Conservation (phyloP, 1,140 invertebrate species). For the Drosophila paulistorum region DNA sequence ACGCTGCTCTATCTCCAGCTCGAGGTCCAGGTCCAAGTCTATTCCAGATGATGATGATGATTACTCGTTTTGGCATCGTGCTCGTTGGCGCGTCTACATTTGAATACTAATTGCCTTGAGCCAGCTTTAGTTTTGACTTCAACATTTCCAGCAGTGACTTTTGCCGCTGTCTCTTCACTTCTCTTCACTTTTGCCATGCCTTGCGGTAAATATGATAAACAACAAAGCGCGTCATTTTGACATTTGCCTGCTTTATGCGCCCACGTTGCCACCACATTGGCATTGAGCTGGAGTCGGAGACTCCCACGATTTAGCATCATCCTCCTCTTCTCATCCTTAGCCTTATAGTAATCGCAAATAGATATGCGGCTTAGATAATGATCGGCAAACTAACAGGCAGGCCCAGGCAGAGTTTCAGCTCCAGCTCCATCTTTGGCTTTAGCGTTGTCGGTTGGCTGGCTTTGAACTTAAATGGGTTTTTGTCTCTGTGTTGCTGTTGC, state of each 20-base stretch:
- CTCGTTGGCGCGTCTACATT: slow-evolving; percentile 75
- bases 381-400: slow-evolving; percentile 44
- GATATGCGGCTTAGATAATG: slow-evolving; percentile 77
- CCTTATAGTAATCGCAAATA: slow-evolving; percentile 64
- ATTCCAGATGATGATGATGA: slow-evolving; percentile 57
- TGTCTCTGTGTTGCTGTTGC: slow-evolving; percentile 33
- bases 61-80: slow-evolving; percentile 76
- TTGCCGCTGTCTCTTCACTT: neutral
- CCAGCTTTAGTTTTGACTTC: slow-evolving; percentile 28
- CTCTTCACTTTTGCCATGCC: neutral
- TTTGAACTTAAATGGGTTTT: slow-evolving; percentile 76
- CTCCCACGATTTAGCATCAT: slow-evolving; percentile 60
- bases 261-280: slow-evolving; percentile 66
- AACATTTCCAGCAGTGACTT: neutral
- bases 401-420: slow-evolving; percentile 24
- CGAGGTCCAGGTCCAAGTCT: slow-evolving; percentile 21
- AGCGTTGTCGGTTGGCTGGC: slow-evolving; percentile 68
- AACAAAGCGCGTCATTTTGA: slow-evolving; percentile 81
- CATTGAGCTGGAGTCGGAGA: slow-evolving; percentile 29
- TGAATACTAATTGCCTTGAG: slow-evolving; percentile 80
- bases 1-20: neutral
- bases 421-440: slow-evolving; percentile 22
- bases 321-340: slow-evolving; percentile 24
- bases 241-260: slow-evolving; percentile 75
- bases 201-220: slow-evolving; percentile 81